Evolutionary conservation across 2,888 invertebrate genomes (phyloP), one percentile per base, ranked within the genome.

Genomic region (Drepanosiphum platanoidis): DNA sequence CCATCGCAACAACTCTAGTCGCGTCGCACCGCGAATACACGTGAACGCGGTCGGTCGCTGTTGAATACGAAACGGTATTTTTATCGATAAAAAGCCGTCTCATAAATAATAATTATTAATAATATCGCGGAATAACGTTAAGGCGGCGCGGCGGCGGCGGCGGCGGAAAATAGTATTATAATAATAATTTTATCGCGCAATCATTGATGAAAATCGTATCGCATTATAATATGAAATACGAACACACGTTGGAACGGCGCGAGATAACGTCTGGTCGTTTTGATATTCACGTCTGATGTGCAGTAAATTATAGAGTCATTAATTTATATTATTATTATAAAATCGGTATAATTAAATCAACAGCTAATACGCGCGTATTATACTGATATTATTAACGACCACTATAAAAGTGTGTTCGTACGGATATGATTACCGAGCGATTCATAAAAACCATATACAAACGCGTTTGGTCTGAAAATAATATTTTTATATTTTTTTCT

Each of bases 171-270:
- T n/a, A n/a, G n/a, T n/a, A n/a, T n/a, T n/a, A n/a, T n/a, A n/a
- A n/a, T n/a, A n/a, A n/a, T n/a, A n/a, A n/a, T n/a, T n/a, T 42
- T 13, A 2, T 74, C 32, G 15, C 11, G 30, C 27, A 32, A n/a
- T 75, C 75, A 75, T 58, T 75, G 52, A 75, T 75, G 58, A 75
- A 13, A 58, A 58, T 52, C 58, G 52, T n/a, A 58, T 75, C n/a
- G 32, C 2, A 52, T 13, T 36, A 34, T 52, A 15, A 32, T 74
- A 74, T 34, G 22, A 58, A 52, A 75, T 36, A 34, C 22, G n/a
- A 34, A 61, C 34, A 18, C 15, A 36, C 58, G 15, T 75, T 36
- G 75, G 15, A 58, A n/a, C n/a, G n/a, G n/a, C 36, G 36, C 36
- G 11, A n/a, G 58, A 75, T 75, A 75, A 75, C 36, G 58, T 58